A percentile compares a stretch with the other conserved stretches of the same genome.
Evolutionary conservation across 1,140 invertebrate genomes (phyloP).

Genomic region (Asobara japonica): DNA sequence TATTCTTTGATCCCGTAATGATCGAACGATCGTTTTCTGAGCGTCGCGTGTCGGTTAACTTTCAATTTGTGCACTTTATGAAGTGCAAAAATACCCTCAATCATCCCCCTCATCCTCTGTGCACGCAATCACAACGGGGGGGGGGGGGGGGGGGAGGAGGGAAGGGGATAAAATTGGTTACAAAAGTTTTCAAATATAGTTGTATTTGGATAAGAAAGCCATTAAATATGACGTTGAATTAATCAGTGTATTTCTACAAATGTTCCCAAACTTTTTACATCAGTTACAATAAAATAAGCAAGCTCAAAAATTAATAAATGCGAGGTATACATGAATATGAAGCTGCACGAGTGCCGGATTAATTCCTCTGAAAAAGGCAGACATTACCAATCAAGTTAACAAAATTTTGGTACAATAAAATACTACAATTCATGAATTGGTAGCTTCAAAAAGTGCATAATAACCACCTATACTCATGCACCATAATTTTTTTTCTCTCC

Average conservation of each 20-base stretch:
- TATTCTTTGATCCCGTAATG: not conserved
- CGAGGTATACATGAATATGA: too few relatives aligned
- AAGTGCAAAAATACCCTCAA: constrained; percentile 35
- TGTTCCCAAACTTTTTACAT: not conserved
- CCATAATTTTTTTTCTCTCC: too few relatives aligned
- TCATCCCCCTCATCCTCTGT: constrained; percentile 20
- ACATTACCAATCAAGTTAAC: too few relatives aligned
- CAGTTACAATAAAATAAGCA: not conserved
- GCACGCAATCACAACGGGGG: constrained; percentile 26
- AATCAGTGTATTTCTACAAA: not conserved
- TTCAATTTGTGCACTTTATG: constrained; percentile 35
- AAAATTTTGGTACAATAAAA: too few relatives aligned
- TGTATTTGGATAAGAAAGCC: not conserved
- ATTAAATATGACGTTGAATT: not conserved
- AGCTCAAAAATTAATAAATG: too few relatives aligned
- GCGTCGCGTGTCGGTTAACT: constrained; percentile 33
- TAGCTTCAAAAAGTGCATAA: too few relatives aligned
- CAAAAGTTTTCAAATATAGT: not conserved
- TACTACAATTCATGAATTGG: too few relatives aligned
- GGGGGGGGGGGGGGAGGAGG: too few relatives aligned
- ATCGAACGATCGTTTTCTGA: constrained; percentile 1
- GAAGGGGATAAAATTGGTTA: not conserved
- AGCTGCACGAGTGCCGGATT: too few relatives aligned
- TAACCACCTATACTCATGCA: too few relatives aligned
- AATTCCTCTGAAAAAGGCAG: too few relatives aligned